Conservation (phyloP, 2,797 vertebrate species). For the Peromyscus attwateri region DNA sequence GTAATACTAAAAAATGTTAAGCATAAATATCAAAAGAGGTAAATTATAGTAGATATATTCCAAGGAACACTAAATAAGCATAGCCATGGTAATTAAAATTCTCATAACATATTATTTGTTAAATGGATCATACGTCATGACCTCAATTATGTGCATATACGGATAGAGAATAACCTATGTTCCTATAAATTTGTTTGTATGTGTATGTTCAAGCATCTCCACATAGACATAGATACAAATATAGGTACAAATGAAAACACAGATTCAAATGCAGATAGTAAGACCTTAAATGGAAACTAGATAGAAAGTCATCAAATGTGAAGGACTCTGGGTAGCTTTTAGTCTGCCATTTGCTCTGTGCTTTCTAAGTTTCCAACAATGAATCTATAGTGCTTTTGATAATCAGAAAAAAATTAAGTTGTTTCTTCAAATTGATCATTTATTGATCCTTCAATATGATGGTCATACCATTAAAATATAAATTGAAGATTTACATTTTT, state of each 20-base stretch:
- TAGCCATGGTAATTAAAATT: background rate
- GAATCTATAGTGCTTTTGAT: slow-evolving; percentile 22
- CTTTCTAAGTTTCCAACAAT: slow-evolving; percentile 18
- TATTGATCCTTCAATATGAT: too few species aligned
- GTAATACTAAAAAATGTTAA: slow-evolving; percentile 4
- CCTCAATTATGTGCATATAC: background rate
- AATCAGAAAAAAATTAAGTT: slow-evolving; percentile 60
- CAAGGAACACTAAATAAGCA: background rate
- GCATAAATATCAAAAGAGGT: background rate
- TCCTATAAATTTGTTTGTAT: background rate
- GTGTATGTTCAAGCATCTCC: background rate
- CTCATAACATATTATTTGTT: slow-evolving; percentile 27
- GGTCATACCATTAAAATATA: too few species aligned
- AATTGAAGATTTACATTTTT: too few species aligned
- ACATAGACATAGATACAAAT: background rate
- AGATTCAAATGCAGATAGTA: slow-evolving; percentile 14
- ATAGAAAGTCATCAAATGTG: background rate
- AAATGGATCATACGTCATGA: background rate
- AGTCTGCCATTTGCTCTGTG: slow-evolving; percentile 36
- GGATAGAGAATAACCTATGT: background rate
- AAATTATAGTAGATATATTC: background rate
- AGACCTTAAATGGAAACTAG: slow-evolving; percentile 33
- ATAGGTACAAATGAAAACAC: background rate
- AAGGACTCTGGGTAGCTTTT: background rate
- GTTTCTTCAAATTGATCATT: too few species aligned